Base-by-base conservation (phyloP, 1,140 invertebrate genomes). In the Zaprionus vittiger region DNA sequence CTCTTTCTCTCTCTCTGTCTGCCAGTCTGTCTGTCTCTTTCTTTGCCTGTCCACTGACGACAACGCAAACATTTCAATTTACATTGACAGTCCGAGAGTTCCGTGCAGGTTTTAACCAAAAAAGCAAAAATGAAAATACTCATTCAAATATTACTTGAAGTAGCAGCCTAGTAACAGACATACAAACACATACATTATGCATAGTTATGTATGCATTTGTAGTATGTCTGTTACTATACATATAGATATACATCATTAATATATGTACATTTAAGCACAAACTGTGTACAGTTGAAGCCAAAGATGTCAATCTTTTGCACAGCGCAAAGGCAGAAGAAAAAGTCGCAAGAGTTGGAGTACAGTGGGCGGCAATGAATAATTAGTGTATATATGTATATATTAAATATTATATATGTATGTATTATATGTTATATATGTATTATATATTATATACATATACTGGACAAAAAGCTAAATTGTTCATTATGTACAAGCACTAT, bases 61-160 rank as follows among this genome's bases (percentile, higher is more conserved):
- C 70, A 89, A 80, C 83, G 85, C 85, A 89, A 89, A 81, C 84
- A 89, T 77, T 89, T 85, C 81, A 90, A 89, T 89, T 89, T 90
- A 70, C 79, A 81, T 86, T 86, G 79, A 69, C 73, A 79, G 81
- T 80, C 72, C 63, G 68, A 54, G 17, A 20, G 54, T 15, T 56
- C 28, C 24, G 14, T 15, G 47, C n/a, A 49, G 7, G n/a, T 49
- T 20, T 49, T 49, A 20, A 49, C 47, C 17, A 49, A 49, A n/a
- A 49, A 7, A 3, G 17, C 44, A 22, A 22, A 49, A 49, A 49
- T 22, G 15, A 49, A 44, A 49, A 49, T 49, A 22, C 11, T 49
- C 47, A 5, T 11, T 0, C 47, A 24, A 52, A 24, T 14, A 4
- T 4, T 14, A 52, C 47, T 52, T 52, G 47, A 52, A 22, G 17